phyloP scores from a whole-genome alignment of 2,888 invertebrate genomes.

The Andricus quercusramuli region DNA sequence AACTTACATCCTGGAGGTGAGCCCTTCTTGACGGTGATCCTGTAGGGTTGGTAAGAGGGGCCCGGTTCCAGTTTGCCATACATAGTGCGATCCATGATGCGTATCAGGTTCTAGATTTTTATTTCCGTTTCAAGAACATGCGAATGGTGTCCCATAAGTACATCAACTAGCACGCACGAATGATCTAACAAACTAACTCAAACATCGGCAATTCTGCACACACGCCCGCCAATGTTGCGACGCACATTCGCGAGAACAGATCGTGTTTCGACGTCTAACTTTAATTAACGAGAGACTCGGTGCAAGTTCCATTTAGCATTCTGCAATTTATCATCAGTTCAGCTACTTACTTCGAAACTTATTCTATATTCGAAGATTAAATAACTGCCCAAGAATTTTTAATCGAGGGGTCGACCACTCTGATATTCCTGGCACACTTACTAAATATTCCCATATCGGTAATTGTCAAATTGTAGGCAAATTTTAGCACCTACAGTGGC shows the following conservation, averaged over 20 bases:
- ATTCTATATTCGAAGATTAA: not conserved
- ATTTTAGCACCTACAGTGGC: too few relatives aligned
- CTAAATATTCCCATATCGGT: too few relatives aligned
- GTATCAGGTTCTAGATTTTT: conserved; percentile 26
- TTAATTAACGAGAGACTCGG: conserved; percentile 3
- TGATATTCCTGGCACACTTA: too few relatives aligned
- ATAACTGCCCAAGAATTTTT: not conserved
- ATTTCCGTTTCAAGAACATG: not conserved
- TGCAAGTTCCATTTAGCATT: not conserved
- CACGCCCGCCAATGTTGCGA: not conserved
- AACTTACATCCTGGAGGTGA: conserved; percentile 93
- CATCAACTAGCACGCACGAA: conserved; percentile 16
- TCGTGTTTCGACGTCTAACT: conserved; percentile 1
- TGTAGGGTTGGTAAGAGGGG: conserved; percentile 89
- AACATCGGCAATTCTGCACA: not conserved
- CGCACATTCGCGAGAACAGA: conserved; percentile 7
- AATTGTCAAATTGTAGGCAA: too few relatives aligned
- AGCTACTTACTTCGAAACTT: too few relatives aligned
- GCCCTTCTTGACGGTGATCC: conserved; percentile 91
- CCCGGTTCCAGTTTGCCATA: conserved; percentile 93
- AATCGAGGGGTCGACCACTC: too few relatives aligned
- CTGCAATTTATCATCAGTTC: not conserved
- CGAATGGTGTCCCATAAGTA: conserved; percentile 1
- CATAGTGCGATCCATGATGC: conserved; percentile 91
- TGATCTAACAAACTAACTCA: conserved; percentile 20